Percentiles rank a stretch among this genome's conserved stretches.
These are phyloP conservation scores for Onychorhynchus coronatus DNA, from an alignment of 2,113 vertebrate species.

Conservation along the genomic window DNA sequence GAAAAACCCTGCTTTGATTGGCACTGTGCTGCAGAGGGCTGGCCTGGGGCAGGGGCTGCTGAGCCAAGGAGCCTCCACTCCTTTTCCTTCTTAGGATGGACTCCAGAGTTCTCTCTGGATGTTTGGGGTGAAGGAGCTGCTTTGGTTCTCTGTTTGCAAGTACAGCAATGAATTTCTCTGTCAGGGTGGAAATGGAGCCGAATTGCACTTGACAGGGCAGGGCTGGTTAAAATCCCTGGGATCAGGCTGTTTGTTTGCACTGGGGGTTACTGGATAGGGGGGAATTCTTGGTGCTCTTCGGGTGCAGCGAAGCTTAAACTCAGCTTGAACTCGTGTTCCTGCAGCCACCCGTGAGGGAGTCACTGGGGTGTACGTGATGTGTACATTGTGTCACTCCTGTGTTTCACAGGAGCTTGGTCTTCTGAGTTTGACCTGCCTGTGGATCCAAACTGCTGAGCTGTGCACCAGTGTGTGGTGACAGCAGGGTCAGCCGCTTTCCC, in stretches of 20 bases:
- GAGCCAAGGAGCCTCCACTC: background rate
- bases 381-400: background rate
- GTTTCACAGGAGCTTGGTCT: background rate
- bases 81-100: background rate
- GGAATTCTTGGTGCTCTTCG: background rate
- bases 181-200: background rate
- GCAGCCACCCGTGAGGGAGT: accelerated
- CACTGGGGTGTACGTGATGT: background rate
- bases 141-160: background rate
- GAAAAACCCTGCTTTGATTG: background rate
- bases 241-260: background rate
- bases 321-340: background rate
- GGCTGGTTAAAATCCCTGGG: background rate
- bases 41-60: background rate
- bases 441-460: background rate
- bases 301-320: background rate
- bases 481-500: background rate
- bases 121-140: background rate
- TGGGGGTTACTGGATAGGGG: background rate
- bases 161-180: accelerated
- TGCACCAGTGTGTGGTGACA: accelerated
- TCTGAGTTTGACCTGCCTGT: background rate
- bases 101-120: background rate
- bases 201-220: background rate
- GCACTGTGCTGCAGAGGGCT: background rate